Percentiles rank a stretch among this genome's conserved stretches.
Evolutionary conservation across 2,888 invertebrate species (phyloP).

Genomic region (Scotopteryx bipunctaria): DNA sequence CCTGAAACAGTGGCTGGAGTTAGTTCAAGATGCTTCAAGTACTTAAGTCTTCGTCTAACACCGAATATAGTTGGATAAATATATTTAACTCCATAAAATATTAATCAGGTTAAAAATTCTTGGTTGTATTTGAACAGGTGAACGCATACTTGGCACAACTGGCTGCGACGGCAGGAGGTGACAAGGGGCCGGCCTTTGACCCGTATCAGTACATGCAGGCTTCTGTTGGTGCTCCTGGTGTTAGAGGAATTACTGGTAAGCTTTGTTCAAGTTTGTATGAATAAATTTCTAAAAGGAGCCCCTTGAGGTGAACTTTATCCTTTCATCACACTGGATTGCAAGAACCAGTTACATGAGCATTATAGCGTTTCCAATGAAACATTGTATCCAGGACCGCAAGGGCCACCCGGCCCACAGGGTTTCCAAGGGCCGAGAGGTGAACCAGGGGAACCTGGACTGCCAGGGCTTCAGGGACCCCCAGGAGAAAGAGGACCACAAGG

Average conservation of each 20-base stretch:
- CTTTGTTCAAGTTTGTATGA: too few species aligned
- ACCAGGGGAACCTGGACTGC: constrained; percentile 88
- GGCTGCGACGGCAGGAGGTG: constrained; percentile 87
- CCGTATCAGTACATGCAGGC: constrained; percentile 91
- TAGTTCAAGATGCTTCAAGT: too few species aligned
- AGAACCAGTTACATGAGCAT: too few species aligned
- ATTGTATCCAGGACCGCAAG: constrained; percentile 73
- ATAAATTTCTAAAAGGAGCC: too few species aligned
- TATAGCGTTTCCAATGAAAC: too few species aligned
- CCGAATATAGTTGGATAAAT: too few species aligned
- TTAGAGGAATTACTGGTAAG: constrained; percentile 89
- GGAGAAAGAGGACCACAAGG: constrained; percentile 89
- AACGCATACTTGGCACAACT: constrained; percentile 90
- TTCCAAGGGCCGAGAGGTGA: constrained; percentile 93
- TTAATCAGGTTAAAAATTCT: background rate
- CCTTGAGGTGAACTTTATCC: too few species aligned
- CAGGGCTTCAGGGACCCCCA: constrained; percentile 85
- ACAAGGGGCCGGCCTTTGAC: constrained; percentile 89
- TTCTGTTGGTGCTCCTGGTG: constrained; percentile 90
- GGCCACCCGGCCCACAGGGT: constrained; percentile 87
- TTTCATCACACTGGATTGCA: too few species aligned
- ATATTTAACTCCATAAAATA: too few species aligned
- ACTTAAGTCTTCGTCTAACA: too few species aligned
- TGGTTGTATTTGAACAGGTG: constrained; percentile 65
- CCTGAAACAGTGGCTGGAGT: too few species aligned